Conservation (phyloP, 2,113 vertebrate species). For the Arothron firmamentum region DNA sequence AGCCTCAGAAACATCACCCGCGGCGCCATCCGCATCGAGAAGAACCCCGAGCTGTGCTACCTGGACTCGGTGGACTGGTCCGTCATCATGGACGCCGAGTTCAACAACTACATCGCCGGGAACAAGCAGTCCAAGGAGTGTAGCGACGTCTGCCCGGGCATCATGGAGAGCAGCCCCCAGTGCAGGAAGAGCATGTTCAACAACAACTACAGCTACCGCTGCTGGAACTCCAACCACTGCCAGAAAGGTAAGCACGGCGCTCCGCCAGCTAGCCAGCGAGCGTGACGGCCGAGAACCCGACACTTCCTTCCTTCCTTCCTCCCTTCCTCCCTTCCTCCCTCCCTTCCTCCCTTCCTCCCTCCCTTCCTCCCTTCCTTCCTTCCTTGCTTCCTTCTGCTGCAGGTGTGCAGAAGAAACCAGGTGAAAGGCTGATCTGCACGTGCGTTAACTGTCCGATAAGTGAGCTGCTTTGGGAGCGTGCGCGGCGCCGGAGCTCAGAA, state of each 20-base stretch:
- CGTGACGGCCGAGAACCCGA: too few species aligned
- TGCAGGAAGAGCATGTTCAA: conserved; percentile 91
- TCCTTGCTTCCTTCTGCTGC: conserved; percentile 2
- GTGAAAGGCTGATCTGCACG: too few species aligned
- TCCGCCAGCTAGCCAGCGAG: background rate
- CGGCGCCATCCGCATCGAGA: conserved; percentile 96
- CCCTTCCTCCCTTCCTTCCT: too few species aligned
- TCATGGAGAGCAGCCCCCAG: conserved; percentile 83
- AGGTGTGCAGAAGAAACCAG: conserved; percentile 6
- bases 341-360: too few species aligned
- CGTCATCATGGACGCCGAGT: conserved; percentile 91
- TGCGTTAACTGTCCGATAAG: too few species aligned
- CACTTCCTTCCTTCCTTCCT: too few species aligned
- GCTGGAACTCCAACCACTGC: conserved; percentile 94
- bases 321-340: too few species aligned
- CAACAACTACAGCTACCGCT: conserved; percentile 92
- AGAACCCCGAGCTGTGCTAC: conserved; percentile 98
- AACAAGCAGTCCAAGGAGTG: conserved; percentile 97
- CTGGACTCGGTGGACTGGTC: conserved; percentile 98
- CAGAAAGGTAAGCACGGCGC: conserved; percentile 89
- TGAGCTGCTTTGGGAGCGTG: too few species aligned
- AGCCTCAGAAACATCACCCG: conserved; percentile 95
- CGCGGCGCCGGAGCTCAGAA: too few species aligned
- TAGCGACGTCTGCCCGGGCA: conserved; percentile 91
- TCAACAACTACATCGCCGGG: conserved; percentile 93